These are phyloP conservation scores for Pemphigus obesinymphae DNA, from an alignment of 1,140 invertebrate species.

Conservation along the genomic window DNA sequence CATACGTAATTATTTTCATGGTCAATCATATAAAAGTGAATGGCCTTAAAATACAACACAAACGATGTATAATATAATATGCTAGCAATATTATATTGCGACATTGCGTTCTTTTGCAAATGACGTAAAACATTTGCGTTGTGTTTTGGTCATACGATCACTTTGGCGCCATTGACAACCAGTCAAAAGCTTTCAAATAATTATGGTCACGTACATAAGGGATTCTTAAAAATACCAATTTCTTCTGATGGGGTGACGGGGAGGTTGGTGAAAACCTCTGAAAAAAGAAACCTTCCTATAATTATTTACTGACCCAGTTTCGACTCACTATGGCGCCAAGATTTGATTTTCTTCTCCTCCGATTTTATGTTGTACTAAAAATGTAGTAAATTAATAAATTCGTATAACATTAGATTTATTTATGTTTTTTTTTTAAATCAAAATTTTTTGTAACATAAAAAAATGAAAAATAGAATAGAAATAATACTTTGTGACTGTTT, in stretches of 20 bases:
- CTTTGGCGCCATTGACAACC: background rate
- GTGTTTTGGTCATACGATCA: background rate
- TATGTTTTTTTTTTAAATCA: too few species aligned
- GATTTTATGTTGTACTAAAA: background rate
- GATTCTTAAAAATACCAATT: background rate
- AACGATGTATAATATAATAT: background rate
- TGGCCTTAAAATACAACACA: background rate
- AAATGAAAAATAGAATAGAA: too few species aligned
- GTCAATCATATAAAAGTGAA: background rate
- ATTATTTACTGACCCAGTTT: constrained; percentile 22
- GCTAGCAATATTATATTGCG: background rate
- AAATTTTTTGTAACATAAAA: too few species aligned
- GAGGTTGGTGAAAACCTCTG: background rate
- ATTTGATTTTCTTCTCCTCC: background rate
- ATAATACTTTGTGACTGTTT: too few species aligned
- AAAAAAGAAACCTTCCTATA: constrained; percentile 25
- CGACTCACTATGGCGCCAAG: background rate
- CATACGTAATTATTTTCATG: background rate
- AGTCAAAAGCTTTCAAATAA: background rate
- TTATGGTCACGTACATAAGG: background rate
- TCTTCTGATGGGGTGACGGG: background rate
- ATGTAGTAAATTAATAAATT: background rate
- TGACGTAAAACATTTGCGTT: background rate
- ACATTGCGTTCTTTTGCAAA: background rate
- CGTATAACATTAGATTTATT: too few species aligned